Percentiles rank a stretch among this genome's conserved stretches.
Conservation (phyloP, 2,888 invertebrate genomes). For the Agelastica alni region DNA sequence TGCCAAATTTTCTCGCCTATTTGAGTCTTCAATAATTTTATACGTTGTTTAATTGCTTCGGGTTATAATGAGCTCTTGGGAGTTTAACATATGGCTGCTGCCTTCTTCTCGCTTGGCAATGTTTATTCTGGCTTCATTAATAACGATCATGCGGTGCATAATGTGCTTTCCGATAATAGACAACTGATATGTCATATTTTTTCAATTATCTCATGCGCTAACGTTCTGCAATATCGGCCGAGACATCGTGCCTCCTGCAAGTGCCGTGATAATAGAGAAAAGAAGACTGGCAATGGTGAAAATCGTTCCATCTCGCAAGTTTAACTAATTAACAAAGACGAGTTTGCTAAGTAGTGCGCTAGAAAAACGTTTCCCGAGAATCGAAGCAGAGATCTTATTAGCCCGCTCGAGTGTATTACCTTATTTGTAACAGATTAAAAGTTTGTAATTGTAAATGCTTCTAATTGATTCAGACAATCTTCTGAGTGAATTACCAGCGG, state of each 20-base stretch:
- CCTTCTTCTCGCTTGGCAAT: no score
- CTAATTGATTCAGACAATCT: slow-evolving; percentile 44
- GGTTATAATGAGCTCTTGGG: no score
- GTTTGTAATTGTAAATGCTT: slow-evolving; percentile 49
- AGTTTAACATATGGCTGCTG: no score
- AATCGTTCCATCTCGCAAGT: slow-evolving; percentile 42
- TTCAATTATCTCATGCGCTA: background rate
- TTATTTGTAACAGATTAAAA: slow-evolving; percentile 50
- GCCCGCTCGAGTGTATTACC: slow-evolving; percentile 42
- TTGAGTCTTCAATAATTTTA: no score
- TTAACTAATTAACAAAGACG: slow-evolving; percentile 50
- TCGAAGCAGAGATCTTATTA: slow-evolving; percentile 42
- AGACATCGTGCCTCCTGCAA: slow-evolving; percentile 46
- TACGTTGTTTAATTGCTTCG: no score
- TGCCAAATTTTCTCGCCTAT: no score
- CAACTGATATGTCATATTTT: background rate
- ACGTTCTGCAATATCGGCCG: slow-evolving; percentile 30
- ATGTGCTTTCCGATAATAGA: no score
- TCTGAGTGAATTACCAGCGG: slow-evolving; percentile 32
- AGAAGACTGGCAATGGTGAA: slow-evolving; percentile 36
- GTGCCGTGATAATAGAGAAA: slow-evolving; percentile 29
- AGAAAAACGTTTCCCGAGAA: slow-evolving; percentile 48
- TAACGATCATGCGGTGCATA: no score
- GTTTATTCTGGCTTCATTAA: no score
- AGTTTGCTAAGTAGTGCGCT: slow-evolving; percentile 44